These are phyloP conservation scores for Formica selysi DNA, from an alignment of 1,140 invertebrate genomes.

Conservation along the genomic window DNA sequence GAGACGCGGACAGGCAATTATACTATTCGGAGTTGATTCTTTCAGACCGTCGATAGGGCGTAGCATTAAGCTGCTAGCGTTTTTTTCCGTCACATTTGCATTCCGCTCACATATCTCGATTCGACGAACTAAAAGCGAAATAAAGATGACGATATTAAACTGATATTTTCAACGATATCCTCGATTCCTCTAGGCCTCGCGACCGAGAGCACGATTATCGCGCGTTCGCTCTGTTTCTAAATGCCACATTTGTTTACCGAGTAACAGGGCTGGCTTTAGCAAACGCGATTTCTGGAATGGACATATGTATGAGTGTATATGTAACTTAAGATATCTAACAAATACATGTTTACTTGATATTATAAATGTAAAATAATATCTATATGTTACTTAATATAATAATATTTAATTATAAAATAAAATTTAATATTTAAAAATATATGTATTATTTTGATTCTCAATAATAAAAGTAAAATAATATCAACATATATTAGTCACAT, in stretches of 20 bases:
- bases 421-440: not conserved
- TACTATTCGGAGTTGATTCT: not conserved
- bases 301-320: too few relatives aligned
- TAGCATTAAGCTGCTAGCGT: slow-evolving; percentile 16
- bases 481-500: not conserved
- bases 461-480: slow-evolving; percentile 14
- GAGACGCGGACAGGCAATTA: not conserved
- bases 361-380: too few relatives aligned
- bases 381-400: too few relatives aligned
- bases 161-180: slow-evolving; percentile 39
- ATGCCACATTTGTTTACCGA: slow-evolving; percentile 53
- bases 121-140: not conserved
- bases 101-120: not conserved
- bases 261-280: slow-evolving; percentile 15
- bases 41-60: not conserved
- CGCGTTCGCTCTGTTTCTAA: slow-evolving; percentile 20
- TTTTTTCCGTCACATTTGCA: slow-evolving; percentile 19
- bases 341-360: too few relatives aligned
- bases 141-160: slow-evolving; percentile 20
- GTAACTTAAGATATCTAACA: too few relatives aligned
- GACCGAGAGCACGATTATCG: slow-evolving; percentile 40
- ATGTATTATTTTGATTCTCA: not conserved
- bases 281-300: not conserved
- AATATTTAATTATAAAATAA: too few relatives aligned
- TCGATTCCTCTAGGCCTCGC: slow-evolving; percentile 1